Evolutionary conservation across 2,888 invertebrate species (phyloP).

Genomic region (Eugnorisma glareosa): DNA sequence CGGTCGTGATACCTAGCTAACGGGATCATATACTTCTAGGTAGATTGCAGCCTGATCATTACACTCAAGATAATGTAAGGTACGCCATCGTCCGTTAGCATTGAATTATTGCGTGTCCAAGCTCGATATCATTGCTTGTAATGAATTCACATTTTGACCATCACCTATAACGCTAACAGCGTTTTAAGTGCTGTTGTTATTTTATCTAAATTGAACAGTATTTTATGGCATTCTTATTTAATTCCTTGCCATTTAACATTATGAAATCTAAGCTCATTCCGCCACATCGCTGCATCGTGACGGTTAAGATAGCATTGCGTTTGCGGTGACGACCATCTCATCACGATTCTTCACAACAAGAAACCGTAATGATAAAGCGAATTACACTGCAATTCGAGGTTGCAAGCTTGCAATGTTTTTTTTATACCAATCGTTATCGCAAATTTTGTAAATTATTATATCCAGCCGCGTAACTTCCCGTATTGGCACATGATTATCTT

Average conservation of each 20-base stretch:
- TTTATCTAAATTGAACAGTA: conserved; percentile 26
- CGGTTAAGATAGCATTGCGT: conserved; percentile 74
- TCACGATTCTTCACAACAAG: conserved; percentile 73
- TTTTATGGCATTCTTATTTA: conserved; percentile 14
- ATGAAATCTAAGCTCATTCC: conserved; percentile 68
- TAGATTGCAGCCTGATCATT: conserved; percentile 78
- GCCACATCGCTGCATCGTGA: conserved; percentile 64
- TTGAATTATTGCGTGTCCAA: conserved; percentile 57
- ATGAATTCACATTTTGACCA: conserved; percentile 39
- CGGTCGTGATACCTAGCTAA: conserved; percentile 87
- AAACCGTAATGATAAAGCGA: conserved; percentile 75
- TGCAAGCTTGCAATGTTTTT: conserved; percentile 51
- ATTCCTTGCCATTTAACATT: conserved; percentile 63
- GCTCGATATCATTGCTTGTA: conserved; percentile 41
- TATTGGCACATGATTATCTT: conserved; percentile 21
- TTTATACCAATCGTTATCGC: conserved; percentile 27
- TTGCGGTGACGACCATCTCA: conserved; percentile 75
- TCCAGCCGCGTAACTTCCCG: conserved; percentile 40
- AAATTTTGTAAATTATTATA: conserved; percentile 59
- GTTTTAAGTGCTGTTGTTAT: conserved; percentile 27
- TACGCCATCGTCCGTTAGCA: conserved; percentile 64
- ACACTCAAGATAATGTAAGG: conserved; percentile 73
- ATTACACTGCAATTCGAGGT: conserved; percentile 68
- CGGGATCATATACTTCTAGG: conserved; percentile 85
- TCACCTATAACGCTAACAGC: conserved; percentile 32